Percentiles rank a stretch among this genome's conserved stretches.
Evolutionary conservation across 2,888 invertebrate genomes (phyloP).

Genomic region (Deroplatys truncata): DNA sequence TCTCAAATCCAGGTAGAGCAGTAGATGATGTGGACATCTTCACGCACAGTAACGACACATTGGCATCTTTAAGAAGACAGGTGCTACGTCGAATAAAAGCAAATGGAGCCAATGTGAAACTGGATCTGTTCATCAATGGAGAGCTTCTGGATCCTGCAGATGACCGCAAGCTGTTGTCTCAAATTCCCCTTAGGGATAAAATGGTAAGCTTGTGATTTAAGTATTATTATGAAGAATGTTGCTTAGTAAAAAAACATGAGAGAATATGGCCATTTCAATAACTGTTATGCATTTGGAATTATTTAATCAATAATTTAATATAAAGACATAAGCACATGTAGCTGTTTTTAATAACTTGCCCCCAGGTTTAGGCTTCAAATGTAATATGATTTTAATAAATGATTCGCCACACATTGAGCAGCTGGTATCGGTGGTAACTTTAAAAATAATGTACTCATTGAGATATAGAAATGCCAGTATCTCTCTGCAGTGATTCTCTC

Average conservation of each 20-base stretch:
- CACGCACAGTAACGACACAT: constrained; percentile 91
- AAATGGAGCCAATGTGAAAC: constrained; percentile 70
- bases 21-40: constrained; percentile 88
- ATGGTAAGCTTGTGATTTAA: constrained; percentile 55
- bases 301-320: not conserved
- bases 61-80: constrained; percentile 77
- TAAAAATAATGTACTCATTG: too few relatives aligned
- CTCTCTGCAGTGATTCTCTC: too few relatives aligned
- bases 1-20: constrained; percentile 77
- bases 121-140: constrained; percentile 86
- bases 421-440: too few relatives aligned
- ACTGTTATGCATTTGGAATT: not conserved
- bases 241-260: too few relatives aligned
- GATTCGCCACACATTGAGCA: too few relatives aligned
- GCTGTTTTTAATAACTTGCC: too few relatives aligned
- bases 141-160: constrained; percentile 83
- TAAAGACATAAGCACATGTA: too few relatives aligned
- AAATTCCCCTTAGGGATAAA: constrained; percentile 83
- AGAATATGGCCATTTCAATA: too few relatives aligned
- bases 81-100: constrained; percentile 61
- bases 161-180: constrained; percentile 81
- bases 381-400: too few relatives aligned
- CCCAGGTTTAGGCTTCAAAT: too few relatives aligned
- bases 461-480: too few relatives aligned
- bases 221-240: constrained; percentile 37